A percentile compares a stretch with the other conserved stretches of the same genome.
Conservation (phyloP, 2,113 vertebrate species). For the Saguinus imperator region DNA sequence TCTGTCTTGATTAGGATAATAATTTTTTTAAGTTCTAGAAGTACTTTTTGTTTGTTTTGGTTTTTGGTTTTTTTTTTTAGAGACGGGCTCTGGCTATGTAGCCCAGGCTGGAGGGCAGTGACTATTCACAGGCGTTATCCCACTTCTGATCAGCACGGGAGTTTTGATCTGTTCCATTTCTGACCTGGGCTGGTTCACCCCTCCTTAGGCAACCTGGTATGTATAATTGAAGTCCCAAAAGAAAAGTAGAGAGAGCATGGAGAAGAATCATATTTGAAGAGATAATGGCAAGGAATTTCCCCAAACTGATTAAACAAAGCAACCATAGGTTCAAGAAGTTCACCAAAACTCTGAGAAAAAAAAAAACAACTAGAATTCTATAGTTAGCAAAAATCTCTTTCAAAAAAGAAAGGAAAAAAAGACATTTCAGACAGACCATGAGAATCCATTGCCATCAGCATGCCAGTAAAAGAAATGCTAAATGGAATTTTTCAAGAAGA, state of each 20-base stretch:
- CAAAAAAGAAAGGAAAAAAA: background rate
- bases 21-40: background rate
- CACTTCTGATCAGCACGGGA: no score
- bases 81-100: no score
- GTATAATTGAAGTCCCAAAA: background rate
- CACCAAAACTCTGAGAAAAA: background rate
- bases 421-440: background rate
- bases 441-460: background rate
- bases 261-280: background rate
- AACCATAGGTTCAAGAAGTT: background rate
- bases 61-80: no score
- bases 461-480: background rate
- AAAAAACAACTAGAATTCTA: background rate
- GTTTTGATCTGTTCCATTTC: no score
- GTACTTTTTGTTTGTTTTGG: no score
- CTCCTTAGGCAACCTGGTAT: background rate
- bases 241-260: background rate
- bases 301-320: background rate
- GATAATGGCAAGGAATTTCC: background rate
- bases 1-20: background rate
- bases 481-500: background rate
- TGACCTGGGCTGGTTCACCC: no score
- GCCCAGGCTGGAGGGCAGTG: no score
- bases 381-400: background rate
- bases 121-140: no score